Evolutionary conservation across 1,140 invertebrate species (phyloP).

Genomic region (Drosophila ercepeae): DNA sequence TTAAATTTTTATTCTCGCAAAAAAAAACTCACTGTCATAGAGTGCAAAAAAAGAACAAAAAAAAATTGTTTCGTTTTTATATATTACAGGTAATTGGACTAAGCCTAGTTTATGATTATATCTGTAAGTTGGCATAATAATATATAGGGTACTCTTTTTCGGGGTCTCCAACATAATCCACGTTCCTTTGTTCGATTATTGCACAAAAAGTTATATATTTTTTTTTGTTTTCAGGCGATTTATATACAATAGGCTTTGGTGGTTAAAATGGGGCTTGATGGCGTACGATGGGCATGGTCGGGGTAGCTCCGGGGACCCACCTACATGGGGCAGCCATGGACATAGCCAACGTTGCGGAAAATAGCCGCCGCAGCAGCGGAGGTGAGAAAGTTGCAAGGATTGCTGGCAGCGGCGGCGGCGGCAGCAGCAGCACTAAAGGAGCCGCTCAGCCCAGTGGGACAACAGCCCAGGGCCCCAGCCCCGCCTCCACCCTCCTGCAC

Average conservation of each 20-base stretch:
- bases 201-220: slow-evolving; percentile 36
- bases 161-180: background rate
- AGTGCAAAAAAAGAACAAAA: slow-evolving; percentile 43
- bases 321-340: slow-evolving; percentile 89
- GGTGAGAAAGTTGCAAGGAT: slow-evolving; percentile 85
- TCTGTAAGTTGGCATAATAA: slow-evolving; percentile 17
- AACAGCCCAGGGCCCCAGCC: slow-evolving; percentile 64
- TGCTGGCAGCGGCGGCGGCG: slow-evolving; percentile 71
- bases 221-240: background rate
- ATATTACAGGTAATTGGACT: slow-evolving; percentile 73
- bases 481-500: slow-evolving; percentile 60
- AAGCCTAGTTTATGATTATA: slow-evolving; percentile 62
- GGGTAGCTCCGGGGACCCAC: background rate
- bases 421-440: slow-evolving; percentile 71
- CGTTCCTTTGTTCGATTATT: slow-evolving; percentile 13
- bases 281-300: background rate
- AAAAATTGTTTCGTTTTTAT: slow-evolving; percentile 21
- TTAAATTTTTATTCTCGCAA: slow-evolving; percentile 60
- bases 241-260: slow-evolving; percentile 34
- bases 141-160: slow-evolving; percentile 34
- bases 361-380: slow-evolving; percentile 87
- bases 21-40: slow-evolving; percentile 54
- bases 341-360: slow-evolving; percentile 90
- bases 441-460: slow-evolving; percentile 66
- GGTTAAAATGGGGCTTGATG: background rate